phyloP scores from a whole-genome alignment of 2,113 vertebrate genomes.

The Caretta caretta region DNA sequence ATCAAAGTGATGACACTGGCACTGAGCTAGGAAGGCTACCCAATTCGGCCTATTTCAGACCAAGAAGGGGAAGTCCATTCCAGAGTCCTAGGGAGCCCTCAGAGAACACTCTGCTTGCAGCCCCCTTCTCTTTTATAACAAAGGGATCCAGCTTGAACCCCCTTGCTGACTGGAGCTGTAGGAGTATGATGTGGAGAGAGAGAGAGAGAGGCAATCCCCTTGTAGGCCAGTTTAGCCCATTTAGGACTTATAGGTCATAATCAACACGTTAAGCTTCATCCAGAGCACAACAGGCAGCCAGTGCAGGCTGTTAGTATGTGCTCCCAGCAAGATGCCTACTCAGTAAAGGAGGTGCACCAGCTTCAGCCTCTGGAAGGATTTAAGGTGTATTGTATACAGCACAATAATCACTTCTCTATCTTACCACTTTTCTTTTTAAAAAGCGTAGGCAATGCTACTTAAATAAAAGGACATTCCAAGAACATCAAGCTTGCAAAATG shows the following conservation, averaged over 20 bases:
- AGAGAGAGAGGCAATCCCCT: not conserved
- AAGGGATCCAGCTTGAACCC: not conserved
- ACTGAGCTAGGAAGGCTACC: constrained; percentile 13
- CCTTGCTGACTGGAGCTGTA: not conserved
- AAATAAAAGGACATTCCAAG: not conserved
- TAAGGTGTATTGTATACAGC: not conserved
- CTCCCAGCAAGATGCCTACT: not conserved
- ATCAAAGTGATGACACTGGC: constrained; percentile 14
- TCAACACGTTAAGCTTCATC: accelerated
- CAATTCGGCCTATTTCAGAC: constrained; percentile 19
- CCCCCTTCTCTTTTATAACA: not conserved
- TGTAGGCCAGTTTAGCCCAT: not conserved
- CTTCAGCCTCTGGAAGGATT: not conserved
- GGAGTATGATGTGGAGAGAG: not conserved
- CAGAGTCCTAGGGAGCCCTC: not conserved
- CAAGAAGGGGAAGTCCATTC: not conserved
- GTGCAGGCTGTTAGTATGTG: not conserved
- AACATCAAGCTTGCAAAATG: not conserved
- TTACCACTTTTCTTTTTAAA: not conserved
- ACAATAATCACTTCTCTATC: not conserved
- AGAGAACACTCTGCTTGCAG: not conserved
- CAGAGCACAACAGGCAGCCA: not conserved
- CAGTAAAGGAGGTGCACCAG: not conserved
- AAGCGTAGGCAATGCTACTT: accelerated
- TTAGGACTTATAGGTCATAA: not conserved